phyloP scores from a whole-genome alignment of 2,797 vertebrate genomes.

The Thalassophryne amazonica region DNA sequence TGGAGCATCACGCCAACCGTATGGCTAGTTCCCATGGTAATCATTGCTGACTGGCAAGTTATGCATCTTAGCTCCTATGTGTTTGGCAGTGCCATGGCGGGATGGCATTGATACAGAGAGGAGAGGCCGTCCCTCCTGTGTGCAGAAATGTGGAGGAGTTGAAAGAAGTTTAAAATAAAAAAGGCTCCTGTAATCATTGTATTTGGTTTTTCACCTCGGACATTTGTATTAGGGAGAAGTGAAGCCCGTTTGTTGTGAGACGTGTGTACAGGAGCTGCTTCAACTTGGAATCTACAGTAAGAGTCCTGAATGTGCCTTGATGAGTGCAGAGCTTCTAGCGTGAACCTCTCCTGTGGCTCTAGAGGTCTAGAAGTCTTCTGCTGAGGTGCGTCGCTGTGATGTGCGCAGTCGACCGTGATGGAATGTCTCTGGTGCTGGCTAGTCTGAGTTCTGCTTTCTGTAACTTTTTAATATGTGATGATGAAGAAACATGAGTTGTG shows the following conservation, averaged over 20 bases:
- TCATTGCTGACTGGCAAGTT: conserved; percentile 23
- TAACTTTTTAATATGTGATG: conserved; percentile 48
- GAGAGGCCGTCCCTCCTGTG: conserved; percentile 20
- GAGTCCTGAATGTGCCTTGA: conserved; percentile 80
- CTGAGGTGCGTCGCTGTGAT: conserved; percentile 34
- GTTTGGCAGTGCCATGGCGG: conserved; percentile 7
- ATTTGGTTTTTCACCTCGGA: background rate
- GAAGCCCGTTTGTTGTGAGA: background rate
- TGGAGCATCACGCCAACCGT: conserved; percentile 1
- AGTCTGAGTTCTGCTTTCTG: conserved; percentile 67
- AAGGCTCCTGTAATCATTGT: conserved; percentile 21
- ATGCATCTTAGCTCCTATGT: conserved; percentile 19
- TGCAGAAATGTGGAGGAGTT: conserved; percentile 54
- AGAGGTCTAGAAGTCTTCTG: conserved; percentile 15
- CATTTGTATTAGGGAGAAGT: background rate
- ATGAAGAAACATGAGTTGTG: conserved; percentile 37
- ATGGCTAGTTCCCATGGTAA: conserved; percentile 43
- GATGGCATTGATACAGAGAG: conserved; percentile 18
- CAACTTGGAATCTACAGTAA: conserved; percentile 6
- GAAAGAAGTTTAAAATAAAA: background rate
- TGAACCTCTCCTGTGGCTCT: conserved; percentile 20
- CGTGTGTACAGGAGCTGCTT: conserved; percentile 23
- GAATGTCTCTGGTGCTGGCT: conserved; percentile 74
- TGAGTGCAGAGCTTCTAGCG: conserved; percentile 48
- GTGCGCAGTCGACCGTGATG: conserved; percentile 37